Percentiles rank a stretch among this genome's conserved stretches.
These are phyloP conservation scores for Camptogramma bilineatum DNA, from an alignment of 2,888 invertebrate genomes.

Conservation along the genomic window DNA sequence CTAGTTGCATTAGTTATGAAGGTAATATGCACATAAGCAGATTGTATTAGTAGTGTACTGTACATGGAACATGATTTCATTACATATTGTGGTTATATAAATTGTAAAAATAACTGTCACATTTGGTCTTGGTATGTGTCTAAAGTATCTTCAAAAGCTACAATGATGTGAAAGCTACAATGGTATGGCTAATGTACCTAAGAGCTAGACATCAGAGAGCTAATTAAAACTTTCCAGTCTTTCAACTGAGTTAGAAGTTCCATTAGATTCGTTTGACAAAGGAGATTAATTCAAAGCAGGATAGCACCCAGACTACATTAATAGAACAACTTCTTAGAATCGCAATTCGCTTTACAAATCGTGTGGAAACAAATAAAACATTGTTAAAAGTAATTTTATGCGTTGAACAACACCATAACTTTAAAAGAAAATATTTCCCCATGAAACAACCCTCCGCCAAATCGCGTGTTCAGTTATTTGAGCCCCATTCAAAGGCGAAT, in stretches of 20 bases:
- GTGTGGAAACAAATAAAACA: not conserved
- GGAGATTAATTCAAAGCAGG: not conserved
- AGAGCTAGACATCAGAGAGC: not conserved
- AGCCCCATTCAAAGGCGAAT: constrained; percentile 65
- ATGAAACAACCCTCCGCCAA: constrained; percentile 43
- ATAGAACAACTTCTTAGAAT: not conserved
- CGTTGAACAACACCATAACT: constrained; percentile 9
- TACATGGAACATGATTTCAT: not conserved
- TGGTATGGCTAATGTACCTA: not conserved
- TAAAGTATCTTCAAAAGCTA: not conserved
- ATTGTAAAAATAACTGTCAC: not conserved
- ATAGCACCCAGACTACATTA: constrained; percentile 5
- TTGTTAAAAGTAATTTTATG: constrained; percentile 4
- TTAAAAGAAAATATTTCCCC: constrained; percentile 38
- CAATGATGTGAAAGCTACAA: not conserved
- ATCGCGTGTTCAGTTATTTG: constrained; percentile 57
- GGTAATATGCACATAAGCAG: not conserved
- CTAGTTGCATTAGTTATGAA: not conserved
- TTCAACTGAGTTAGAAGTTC: constrained; percentile 6
- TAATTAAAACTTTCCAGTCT: constrained; percentile 7
- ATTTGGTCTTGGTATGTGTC: too few species aligned
- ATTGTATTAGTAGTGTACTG: not conserved
- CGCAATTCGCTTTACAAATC: not conserved
- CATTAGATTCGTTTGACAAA: constrained; percentile 9
- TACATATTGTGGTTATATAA: not conserved